These are phyloP conservation scores for Proisotoma minuta DNA, from an alignment of 2,888 invertebrate genomes.

Conservation along the genomic window DNA sequence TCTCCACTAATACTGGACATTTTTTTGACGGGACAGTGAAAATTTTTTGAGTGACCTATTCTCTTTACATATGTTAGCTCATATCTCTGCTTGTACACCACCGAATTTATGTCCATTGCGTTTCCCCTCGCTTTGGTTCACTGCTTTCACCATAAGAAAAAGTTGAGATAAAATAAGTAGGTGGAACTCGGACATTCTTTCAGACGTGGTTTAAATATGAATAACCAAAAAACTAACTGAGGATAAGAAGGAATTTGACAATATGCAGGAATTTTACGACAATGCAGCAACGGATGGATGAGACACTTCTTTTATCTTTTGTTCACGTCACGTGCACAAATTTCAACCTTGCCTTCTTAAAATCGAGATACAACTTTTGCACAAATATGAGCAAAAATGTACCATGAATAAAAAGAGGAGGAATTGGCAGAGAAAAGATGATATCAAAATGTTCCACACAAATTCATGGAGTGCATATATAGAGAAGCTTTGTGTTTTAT, in stretches of 20 bases:
- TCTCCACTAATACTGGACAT: too few species aligned
- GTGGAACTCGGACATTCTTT: constrained; percentile 9
- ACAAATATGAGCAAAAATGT: not conserved
- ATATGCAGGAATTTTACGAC: not conserved
- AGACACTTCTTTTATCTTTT: not conserved
- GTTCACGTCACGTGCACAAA: not conserved
- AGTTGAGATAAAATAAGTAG: not conserved
- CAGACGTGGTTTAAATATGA: constrained; percentile 7
- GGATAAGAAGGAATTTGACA: not conserved
- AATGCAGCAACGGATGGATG: not conserved
- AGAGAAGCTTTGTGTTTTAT: not conserved
- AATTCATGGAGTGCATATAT: not conserved
- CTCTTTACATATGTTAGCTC: not conserved
- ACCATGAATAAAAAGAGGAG: not conserved
- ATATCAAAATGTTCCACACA: not conserved
- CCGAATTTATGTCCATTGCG: not conserved
- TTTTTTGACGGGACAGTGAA: too few species aligned
- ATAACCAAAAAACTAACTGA: not conserved
- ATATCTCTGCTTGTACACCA: not conserved
- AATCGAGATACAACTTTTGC: not conserved
- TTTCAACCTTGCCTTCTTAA: not conserved
- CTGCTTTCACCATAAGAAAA: not conserved
- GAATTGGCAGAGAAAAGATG: not conserved
- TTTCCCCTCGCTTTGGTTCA: not conserved
- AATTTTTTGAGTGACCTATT: not conserved